Evolutionary conservation across 2,888 invertebrate genomes (phyloP), one percentile per base, ranked within the genome.

Genomic region (Idaea biselata): DNA sequence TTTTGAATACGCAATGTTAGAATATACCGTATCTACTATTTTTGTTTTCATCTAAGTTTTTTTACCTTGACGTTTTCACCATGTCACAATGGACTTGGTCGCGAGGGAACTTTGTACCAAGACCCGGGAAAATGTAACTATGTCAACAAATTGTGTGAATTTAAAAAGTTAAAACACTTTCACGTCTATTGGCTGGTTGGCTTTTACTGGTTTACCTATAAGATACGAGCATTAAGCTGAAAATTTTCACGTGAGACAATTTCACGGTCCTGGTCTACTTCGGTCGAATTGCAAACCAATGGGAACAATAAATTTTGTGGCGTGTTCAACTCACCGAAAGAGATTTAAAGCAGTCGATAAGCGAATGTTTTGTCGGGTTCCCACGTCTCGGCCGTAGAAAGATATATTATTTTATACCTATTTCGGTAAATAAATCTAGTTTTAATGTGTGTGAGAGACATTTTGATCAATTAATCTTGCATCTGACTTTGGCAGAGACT

Each of bases 321-420:
- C 69, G 80, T 81, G 81, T 73, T 82, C 82, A 84, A 81, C 84
- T 82, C 80, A 77, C 79, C 77, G 83, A 77, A 76, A 83, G 79
- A 86, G 86, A 86, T 86, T 86, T 86, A 85, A 82, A 79, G 80
- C 74, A 80, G 81, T 72, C 83, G 84, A 85, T 84, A 83, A 79
- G 81, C 78, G 81, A 79, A 76, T 82, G 83, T 81, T 78, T 78
- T 81, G 82, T 79, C 76, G 75, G 79, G 77, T 76, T 79, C 68
- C 63, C 63, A 63, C 64, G 63, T 68, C 70, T 65, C 62, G 74
- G 74, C 73, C 73, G 72, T 77, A 68, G 69, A 73, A 70, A 60
- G 62, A 64, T 62, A 58, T 66, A 62, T 63, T 64, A 66, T 68
- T 63, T 63, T 62, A 68, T 44, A 44, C 44, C 61, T 58, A 59